Conservation (phyloP, 2,113 vertebrate species). For the Sinocyclocheilus anophthalmus region DNA sequence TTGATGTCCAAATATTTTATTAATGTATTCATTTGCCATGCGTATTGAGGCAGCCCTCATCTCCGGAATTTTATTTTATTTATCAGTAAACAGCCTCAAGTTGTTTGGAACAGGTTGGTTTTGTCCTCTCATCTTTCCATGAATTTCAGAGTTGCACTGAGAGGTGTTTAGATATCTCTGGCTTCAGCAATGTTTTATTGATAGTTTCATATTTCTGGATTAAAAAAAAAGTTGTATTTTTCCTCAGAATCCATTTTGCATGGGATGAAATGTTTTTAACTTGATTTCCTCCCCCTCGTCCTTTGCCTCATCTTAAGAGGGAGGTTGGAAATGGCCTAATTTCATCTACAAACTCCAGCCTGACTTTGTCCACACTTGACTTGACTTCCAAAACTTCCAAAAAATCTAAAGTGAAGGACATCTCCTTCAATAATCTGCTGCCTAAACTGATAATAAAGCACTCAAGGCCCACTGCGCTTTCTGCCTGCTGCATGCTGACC, state of each 20-base stretch:
- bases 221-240: slow-evolving; percentile 1
- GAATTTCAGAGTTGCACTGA: slow-evolving; percentile 53
- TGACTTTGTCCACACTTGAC: slow-evolving; percentile 25
- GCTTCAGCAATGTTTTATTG: slow-evolving; percentile 60
- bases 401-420: slow-evolving; percentile 22
- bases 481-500: neutral
- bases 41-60: slow-evolving; percentile 48
- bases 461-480: neutral
- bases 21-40: slow-evolving; percentile 60
- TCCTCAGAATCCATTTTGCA: slow-evolving; percentile 43
- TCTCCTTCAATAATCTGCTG: slow-evolving; percentile 36
- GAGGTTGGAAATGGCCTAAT: slow-evolving; percentile 36
- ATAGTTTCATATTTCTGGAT: slow-evolving; percentile 59
- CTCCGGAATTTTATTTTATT: slow-evolving; percentile 59
- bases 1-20: slow-evolving; percentile 63
- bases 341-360: slow-evolving; percentile 1
- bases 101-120: slow-evolving; percentile 60
- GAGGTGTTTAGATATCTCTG: slow-evolving; percentile 40
- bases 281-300: neutral
- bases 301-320: neutral
- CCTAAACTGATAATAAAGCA: slow-evolving; percentile 13
- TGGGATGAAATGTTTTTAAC: slow-evolving; percentile 13
- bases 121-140: slow-evolving; percentile 56
- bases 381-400: neutral
- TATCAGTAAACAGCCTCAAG: slow-evolving; percentile 62